Base-by-base conservation (phyloP, 2,888 invertebrate species). In the Synergus laeviventris region DNA sequence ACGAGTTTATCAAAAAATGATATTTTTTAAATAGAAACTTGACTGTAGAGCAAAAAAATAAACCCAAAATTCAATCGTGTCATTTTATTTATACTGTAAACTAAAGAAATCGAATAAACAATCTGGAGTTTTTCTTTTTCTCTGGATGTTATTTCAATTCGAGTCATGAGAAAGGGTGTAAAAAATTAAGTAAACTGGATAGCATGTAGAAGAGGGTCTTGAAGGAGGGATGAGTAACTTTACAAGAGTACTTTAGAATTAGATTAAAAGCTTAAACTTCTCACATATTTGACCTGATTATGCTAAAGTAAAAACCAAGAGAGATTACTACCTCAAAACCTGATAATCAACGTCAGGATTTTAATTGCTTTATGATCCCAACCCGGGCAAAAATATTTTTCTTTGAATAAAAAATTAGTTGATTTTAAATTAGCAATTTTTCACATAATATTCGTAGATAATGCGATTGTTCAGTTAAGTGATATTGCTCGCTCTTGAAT, bases 121-220 rank as follows among this genome's bases (percentile, higher is more conserved):
- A 11, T 54, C 11, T 9, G 18, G 54, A 54, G 8, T 7, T 18
- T 54, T 54, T 16, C 18, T 54, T 18, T 21, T 9, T 21, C 21
- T 9, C 18, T 8, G 11, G n/a, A 54, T 21, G 18, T 9, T 18
- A 45, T 9, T 21, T 54, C 18, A 54, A 80, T 77, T 76, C 74
- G 66, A 74, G 78, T 78, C 78, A 80, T 61, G 54, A 31, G 61
- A 75, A 74, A 70, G 76, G 74, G 62, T 60, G 74, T 76, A 75
- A 64, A 36, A 24, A 5, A 16, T 45, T 5, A 45, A 16, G 16
- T 45, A 45, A 54, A 54, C 54, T 74, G 75, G 70, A n/a, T 76
- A 73, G 76, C 75, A 77, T 73, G 78, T 77, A 21, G 75, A 62
- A 9, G 24, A 60, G 73, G n/a, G 38, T 61, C 38, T 56, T 21